A percentile compares a stretch with the other conserved stretches of the same genome.
These are phyloP conservation scores for Aporophyla lueneburgensis DNA, from an alignment of 2,888 invertebrate genomes.

Conservation along the genomic window DNA sequence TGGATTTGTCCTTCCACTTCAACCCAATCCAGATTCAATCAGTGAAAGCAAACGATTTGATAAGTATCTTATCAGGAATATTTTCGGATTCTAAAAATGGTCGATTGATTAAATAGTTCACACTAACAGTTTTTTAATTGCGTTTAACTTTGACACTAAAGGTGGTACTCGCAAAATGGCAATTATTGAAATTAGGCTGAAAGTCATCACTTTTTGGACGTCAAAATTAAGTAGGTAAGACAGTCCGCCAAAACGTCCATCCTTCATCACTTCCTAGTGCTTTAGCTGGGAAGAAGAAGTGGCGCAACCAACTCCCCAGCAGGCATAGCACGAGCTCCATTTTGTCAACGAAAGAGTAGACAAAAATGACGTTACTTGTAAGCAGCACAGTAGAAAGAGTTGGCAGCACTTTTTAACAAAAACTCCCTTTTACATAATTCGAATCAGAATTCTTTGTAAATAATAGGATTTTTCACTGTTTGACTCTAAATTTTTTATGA, in stretches of 20 bases:
- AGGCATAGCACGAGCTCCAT: too few relatives aligned
- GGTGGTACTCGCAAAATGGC: neutral
- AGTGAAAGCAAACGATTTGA: neutral
- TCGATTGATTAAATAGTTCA: neutral
- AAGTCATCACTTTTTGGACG: neutral
- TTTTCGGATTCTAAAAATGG: neutral
- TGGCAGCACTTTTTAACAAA: too few relatives aligned
- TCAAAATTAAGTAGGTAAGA: neutral
- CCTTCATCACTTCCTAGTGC: neutral
- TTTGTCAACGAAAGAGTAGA: too few relatives aligned
- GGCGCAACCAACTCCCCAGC: neutral
- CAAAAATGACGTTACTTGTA: too few relatives aligned
- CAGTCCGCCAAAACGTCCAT: too few relatives aligned
- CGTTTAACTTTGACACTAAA: neutral
- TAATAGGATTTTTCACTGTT: too few relatives aligned
- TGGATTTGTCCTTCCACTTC: neutral
- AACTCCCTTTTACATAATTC: too few relatives aligned
- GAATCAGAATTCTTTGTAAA: too few relatives aligned
- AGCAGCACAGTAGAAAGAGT: too few relatives aligned
- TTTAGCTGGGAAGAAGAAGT: neutral
- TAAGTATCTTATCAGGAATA: neutral
- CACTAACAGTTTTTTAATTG: neutral
- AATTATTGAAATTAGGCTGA: neutral
- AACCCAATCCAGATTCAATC: neutral
- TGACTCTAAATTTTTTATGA: too few relatives aligned